A percentile compares a stretch with the other conserved stretches of the same genome.
phyloP scores from a whole-genome alignment of 2,113 vertebrate species.

The Cyanocitta stelleri region DNA sequence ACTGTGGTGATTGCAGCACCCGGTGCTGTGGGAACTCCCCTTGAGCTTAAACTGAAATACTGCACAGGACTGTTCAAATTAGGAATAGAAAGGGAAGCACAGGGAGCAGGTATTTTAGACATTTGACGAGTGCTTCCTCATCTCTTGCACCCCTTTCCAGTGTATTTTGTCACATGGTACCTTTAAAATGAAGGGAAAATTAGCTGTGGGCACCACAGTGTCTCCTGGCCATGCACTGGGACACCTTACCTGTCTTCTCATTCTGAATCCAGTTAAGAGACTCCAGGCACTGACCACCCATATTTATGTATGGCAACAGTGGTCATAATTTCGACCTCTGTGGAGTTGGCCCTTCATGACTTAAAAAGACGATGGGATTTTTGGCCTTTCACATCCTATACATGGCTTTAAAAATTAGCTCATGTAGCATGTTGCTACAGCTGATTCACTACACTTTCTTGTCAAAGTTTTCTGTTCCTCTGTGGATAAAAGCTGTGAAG shows the following conservation, averaged over 20 bases:
- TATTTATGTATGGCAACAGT: background rate
- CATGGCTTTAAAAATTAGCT: background rate
- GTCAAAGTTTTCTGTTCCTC: background rate
- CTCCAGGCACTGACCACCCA: background rate
- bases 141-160: background rate
- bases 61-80: background rate
- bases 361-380: background rate
- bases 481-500: background rate
- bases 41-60: background rate
- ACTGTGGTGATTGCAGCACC: background rate
- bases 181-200: background rate
- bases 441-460: background rate
- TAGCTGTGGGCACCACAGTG: background rate
- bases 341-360: background rate
- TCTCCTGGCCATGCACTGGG: background rate
- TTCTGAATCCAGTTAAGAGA: background rate
- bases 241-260: background rate
- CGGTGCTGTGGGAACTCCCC: background rate
- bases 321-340: background rate
- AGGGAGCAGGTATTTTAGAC: background rate
- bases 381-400: background rate
- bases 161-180: background rate
- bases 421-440: background rate
- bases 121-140: background rate
- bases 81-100: background rate